Conservation (phyloP, 1,140 invertebrate species). For the Drosophila sechellia region DNA sequence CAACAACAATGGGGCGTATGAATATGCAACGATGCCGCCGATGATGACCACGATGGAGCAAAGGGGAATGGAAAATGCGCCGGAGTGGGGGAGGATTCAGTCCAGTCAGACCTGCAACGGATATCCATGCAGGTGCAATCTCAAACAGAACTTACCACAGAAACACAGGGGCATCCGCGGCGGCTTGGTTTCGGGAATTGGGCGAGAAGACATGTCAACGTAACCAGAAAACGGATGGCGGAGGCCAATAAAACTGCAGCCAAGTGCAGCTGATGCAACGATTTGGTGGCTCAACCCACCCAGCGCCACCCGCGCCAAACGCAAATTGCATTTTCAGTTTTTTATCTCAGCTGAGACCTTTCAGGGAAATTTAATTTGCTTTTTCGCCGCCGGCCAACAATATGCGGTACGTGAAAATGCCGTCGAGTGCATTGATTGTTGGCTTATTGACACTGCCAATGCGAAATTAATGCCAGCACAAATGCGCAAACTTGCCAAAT, state of each 20-base stretch:
- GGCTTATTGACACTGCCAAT: constrained; percentile 70
- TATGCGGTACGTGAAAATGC: constrained; percentile 7
- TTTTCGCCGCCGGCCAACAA: constrained; percentile 15
- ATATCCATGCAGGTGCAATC: constrained; percentile 77
- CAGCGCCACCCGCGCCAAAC: constrained; percentile 5
- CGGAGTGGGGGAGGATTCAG: constrained; percentile 4
- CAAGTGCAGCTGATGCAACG: constrained; percentile 63
- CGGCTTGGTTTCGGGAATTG: neutral
- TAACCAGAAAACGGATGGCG: constrained; percentile 43
- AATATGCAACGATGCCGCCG: constrained; percentile 62
- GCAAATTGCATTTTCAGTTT: constrained; percentile 78
- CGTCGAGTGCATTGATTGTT: constrained; percentile 61
- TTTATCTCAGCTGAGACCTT: constrained; percentile 37
- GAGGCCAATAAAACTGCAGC: constrained; percentile 70
- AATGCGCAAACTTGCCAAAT: constrained; percentile 74
- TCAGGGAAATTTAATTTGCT: constrained; percentile 66
- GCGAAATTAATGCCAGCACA: constrained; percentile 60
- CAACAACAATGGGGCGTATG: constrained; percentile 66
- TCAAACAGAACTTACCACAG: constrained; percentile 60
- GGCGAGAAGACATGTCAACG: constrained; percentile 44
- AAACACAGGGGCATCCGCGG: constrained; percentile 7
- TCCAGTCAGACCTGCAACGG: constrained; percentile 34
- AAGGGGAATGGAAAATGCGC: constrained; percentile 14
- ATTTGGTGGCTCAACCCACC: constrained; percentile 46
- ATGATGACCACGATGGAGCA: constrained; percentile 49